A percentile compares a stretch with the other conserved stretches of the same genome.
These are phyloP conservation scores for Plemyria rubiginata DNA, from an alignment of 2,888 invertebrate genomes.

Conservation along the genomic window DNA sequence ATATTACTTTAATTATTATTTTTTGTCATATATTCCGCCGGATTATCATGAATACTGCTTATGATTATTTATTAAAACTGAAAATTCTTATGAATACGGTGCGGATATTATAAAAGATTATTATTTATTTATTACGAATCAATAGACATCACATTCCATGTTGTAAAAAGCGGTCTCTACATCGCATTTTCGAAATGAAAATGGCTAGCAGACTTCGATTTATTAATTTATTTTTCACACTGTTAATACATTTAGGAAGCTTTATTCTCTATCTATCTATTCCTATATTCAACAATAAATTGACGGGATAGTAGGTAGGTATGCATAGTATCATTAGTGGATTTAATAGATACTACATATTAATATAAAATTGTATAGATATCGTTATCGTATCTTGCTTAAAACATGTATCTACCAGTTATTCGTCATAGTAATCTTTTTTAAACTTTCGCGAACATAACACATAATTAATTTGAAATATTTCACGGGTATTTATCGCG, in stretches of 20 bases:
- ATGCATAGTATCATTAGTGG: constrained; percentile 15
- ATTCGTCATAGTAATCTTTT: constrained; percentile 14
- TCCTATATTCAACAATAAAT: background rate
- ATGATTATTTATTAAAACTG: constrained; percentile 29
- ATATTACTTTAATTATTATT: constrained; percentile 6
- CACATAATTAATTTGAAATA: too few species aligned
- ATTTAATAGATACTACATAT: constrained; percentile 23
- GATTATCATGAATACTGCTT: constrained; percentile 12
- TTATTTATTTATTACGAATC: constrained; percentile 53
- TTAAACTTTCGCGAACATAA: too few species aligned
- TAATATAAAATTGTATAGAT: constrained; percentile 21
- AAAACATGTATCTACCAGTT: constrained; percentile 24
- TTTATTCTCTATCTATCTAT: background rate
- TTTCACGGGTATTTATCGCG: too few species aligned
- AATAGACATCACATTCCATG: constrained; percentile 78
- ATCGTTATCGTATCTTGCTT: constrained; percentile 27
- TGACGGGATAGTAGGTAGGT: constrained; percentile 9
- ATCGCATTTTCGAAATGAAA: constrained; percentile 16
- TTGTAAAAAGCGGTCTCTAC: constrained; percentile 61
- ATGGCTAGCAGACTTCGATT: constrained; percentile 2
- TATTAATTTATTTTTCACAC: background rate
- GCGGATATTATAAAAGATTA: constrained; percentile 48
- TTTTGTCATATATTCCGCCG: constrained; percentile 6
- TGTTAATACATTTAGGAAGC: background rate
- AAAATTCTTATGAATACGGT: constrained; percentile 65